phyloP scores from a whole-genome alignment of 1,140 invertebrate genomes.

The Panagrolaimus sp. region DNA sequence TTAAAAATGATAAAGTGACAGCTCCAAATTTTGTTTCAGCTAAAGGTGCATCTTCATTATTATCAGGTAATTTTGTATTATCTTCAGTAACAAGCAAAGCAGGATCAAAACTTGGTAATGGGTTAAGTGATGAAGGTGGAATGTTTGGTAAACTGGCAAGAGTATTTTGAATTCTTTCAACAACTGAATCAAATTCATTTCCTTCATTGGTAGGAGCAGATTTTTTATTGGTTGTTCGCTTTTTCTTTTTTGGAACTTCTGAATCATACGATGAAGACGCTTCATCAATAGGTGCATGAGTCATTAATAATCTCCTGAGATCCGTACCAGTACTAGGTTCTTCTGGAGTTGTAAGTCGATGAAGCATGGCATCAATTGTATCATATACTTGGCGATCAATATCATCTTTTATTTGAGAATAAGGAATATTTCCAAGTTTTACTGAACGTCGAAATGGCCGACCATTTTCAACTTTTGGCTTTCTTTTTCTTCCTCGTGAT shows the following conservation, averaged over 20 bases:
- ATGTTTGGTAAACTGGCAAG: not conserved
- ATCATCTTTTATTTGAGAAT: constrained; percentile 12
- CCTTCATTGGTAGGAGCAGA: not conserved
- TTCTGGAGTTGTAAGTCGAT: not conserved
- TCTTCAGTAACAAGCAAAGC: not conserved
- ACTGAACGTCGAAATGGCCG: constrained; percentile 29
- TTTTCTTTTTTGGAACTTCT: not conserved
- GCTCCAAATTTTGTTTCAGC: not conserved
- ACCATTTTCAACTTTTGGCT: constrained; percentile 23
- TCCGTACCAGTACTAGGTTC: not conserved
- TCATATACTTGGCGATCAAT: constrained; percentile 44
- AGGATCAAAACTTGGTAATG: not conserved
- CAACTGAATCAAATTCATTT: not conserved
- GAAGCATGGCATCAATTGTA: constrained; percentile 28
- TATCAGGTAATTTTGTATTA: not conserved
- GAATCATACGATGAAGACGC: not conserved
- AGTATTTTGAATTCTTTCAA: not conserved
- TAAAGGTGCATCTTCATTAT: not conserved
- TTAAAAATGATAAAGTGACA: not conserved
- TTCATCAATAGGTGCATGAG: not conserved
- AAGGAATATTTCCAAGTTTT: constrained; percentile 29
- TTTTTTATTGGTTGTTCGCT: constrained; percentile 10
- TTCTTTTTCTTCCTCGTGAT: constrained; percentile 44
- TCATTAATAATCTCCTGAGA: not conserved
- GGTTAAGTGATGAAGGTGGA: not conserved